A percentile compares a stretch with the other conserved stretches of the same genome.
These are phyloP conservation scores for Aleiodes sp. DNA, from an alignment of 1,140 invertebrate genomes.

Conservation along the genomic window DNA sequence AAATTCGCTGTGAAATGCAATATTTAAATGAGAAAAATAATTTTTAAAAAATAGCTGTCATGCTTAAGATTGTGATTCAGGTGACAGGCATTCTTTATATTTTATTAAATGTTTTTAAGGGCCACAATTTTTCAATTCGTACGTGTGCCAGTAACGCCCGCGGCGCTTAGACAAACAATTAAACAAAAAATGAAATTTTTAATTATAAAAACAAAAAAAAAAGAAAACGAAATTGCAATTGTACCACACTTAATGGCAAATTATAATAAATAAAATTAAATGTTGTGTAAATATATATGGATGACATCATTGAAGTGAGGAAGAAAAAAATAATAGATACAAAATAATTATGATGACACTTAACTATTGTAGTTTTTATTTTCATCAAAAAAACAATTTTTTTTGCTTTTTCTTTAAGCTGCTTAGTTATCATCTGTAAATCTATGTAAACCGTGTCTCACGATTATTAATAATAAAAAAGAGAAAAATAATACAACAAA, in stretches of 20 bases:
- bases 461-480: constrained; percentile 53
- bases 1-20: constrained; percentile 40
- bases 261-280: constrained; percentile 6
- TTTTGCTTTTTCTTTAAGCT: constrained; percentile 47
- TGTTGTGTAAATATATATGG: constrained; percentile 3
- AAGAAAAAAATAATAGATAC: background rate
- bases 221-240: background rate
- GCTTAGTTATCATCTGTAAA: constrained; percentile 61
- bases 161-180: background rate
- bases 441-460: constrained; percentile 61
- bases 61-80: constrained; percentile 22
- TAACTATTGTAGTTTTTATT: constrained; percentile 38
- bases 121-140: background rate
- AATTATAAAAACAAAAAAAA: background rate
- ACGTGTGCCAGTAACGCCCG: background rate
- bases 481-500: constrained; percentile 6
- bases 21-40: constrained; percentile 24
- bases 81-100: constrained; percentile 13
- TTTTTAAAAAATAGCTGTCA: constrained; percentile 25
- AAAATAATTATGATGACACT: constrained; percentile 31
- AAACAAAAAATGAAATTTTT: background rate
- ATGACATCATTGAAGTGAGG: background rate
- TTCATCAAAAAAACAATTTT: no score
- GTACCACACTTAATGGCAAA: background rate
- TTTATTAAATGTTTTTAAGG: background rate